Conservation (phyloP, 2,797 vertebrate species). For the Oreortyx pictus region DNA sequence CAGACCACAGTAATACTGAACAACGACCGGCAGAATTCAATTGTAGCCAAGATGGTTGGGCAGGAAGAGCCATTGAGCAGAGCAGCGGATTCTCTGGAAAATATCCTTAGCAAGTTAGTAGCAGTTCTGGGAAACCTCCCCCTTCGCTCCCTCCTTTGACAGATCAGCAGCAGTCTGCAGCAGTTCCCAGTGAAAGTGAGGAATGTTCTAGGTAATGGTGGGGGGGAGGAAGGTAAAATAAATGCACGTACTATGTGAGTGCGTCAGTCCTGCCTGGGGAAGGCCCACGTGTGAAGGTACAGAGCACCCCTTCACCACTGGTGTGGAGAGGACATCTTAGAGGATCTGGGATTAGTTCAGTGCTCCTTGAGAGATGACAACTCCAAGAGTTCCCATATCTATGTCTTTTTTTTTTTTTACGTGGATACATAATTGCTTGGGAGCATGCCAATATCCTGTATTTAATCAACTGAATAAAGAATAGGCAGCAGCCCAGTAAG, state of each 20-base stretch:
- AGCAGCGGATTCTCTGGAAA: constrained; percentile 90
- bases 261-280: neutral
- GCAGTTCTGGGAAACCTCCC: neutral
- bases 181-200: neutral
- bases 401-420: neutral
- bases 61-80: constrained; percentile 88
- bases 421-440: neutral
- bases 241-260: neutral
- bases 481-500: neutral
- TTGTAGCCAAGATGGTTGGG: constrained; percentile 84
- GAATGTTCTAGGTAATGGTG: neutral
- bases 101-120: constrained; percentile 96
- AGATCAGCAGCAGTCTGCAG: neutral
- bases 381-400: neutral
- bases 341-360: neutral
- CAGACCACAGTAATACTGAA: constrained; percentile 98
- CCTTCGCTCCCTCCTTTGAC: neutral
- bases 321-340: neutral
- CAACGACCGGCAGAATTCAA: constrained; percentile 86
- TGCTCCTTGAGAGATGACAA: neutral
- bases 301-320: neutral
- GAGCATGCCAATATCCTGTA: neutral
- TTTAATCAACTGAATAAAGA: neutral
- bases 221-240: neutral
- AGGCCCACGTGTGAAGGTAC: neutral